Base-by-base conservation (phyloP, 2,113 vertebrate genomes). In the Crotophaga sulcirostris region DNA sequence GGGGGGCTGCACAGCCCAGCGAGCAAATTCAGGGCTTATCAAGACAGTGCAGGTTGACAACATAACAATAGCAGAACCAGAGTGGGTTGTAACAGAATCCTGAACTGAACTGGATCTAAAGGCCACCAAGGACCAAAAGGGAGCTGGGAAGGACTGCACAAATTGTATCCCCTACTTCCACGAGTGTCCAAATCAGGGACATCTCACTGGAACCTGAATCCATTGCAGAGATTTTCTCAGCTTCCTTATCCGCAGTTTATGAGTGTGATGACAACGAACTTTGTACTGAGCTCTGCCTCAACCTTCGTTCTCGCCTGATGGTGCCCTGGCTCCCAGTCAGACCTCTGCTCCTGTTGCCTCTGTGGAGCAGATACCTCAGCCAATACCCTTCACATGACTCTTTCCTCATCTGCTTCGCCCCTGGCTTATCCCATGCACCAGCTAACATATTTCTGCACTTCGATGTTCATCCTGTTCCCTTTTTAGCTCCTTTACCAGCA, bases 101-200 rank as follows among this genome's bases (percentile, higher is more conserved):
- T 10, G 3, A 58, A 21, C 34, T 3, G 66, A 56, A 10, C 0
- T 3, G 75, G 58, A 10, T 6, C 2, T 3, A 15, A 47, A 67
- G 23, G 56, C 21, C 36, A 13, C 26, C 21, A 3, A 1, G 2
- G 56, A 23, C n/a, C 56, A 34, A 47, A n/a, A 16, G 36, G 29
- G 47, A 52, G 59, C 47, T 40, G 75, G 16, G 26, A 52, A 44
- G 59, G 42, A 33, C 28, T 26, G 16, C 24, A 7, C 16, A 16
- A 36, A 8, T 31, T 55, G 4, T 9, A 24, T 25, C 20, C 40
- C 40, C 13, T 25, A 13, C 74, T 54, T 16, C 38, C 23, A 14
- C 5, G 2, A 31, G 28, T 29, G n/a, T 17, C 49, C 62, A 45
- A 54, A 13, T 1, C 0, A 1, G 52, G 47, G 42, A 2, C 16